Evolutionary conservation across 1,140 invertebrate species (phyloP).

Genomic region (Radopholus similis): DNA sequence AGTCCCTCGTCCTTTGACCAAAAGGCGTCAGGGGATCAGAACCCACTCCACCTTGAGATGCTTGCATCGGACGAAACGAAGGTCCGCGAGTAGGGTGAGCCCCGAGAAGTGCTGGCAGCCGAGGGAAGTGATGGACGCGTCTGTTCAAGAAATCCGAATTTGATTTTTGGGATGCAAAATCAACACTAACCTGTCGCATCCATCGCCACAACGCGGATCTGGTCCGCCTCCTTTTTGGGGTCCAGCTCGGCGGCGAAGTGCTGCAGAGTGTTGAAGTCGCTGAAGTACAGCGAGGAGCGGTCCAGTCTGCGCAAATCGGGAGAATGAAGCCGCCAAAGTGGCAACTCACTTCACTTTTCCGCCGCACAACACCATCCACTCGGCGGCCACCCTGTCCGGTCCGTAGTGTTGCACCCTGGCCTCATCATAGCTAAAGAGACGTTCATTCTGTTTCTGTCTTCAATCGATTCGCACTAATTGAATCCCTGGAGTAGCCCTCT

Average conservation of each 20-base stretch:
- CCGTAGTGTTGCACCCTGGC: neutral
- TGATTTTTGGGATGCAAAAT: neutral
- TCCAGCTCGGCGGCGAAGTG: neutral
- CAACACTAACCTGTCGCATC: neutral
- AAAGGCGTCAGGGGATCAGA: neutral
- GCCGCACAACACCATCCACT: neutral
- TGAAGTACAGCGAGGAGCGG: neutral
- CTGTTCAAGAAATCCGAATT: neutral
- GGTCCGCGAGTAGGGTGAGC: neutral
- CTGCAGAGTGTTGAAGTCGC: neutral
- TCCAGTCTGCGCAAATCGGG: neutral
- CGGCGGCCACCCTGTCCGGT: neutral
- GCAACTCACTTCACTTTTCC: neutral
- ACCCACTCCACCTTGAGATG: neutral
- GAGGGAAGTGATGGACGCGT: neutral
- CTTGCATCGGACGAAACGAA: slow-evolving; percentile 1
- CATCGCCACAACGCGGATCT: neutral
- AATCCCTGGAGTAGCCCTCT: neutral
- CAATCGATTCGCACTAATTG: neutral
- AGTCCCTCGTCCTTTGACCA: neutral
- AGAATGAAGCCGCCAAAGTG: neutral
- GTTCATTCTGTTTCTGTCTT: neutral
- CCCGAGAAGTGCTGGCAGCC: neutral
- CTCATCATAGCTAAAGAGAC: neutral
- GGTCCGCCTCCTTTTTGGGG: neutral